Conservation (phyloP, 2,113 vertebrate species). For the Tetraodon nigroviridis region DNA sequence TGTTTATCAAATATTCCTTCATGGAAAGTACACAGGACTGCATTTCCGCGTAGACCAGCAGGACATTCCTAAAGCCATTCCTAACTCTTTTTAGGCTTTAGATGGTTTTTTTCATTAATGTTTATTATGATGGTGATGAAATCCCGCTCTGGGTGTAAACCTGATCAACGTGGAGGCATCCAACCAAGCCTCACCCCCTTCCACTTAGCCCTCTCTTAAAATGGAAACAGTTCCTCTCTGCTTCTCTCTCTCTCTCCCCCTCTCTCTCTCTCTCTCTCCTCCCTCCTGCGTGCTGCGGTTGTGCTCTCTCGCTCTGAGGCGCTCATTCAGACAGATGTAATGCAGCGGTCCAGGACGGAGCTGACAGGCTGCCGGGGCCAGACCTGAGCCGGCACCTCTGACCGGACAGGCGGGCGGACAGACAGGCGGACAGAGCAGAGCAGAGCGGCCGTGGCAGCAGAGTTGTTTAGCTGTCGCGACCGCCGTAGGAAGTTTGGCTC, state of each 20-base stretch:
- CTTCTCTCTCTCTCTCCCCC: slow-evolving; percentile 7
- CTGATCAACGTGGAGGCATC: slow-evolving; percentile 54
- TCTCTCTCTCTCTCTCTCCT: slow-evolving; percentile 30
- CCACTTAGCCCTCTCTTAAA: slow-evolving; percentile 3
- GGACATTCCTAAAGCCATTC: too few species aligned
- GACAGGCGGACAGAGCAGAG: background rate
- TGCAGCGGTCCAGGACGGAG: slow-evolving; percentile 45
- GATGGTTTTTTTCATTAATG: background rate
- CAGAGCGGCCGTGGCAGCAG: background rate
- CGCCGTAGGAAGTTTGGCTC: slow-evolving; percentile 24
- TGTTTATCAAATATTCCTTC: too few species aligned
- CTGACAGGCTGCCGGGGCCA: slow-evolving; percentile 58
- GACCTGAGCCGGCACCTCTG: slow-evolving; percentile 50
- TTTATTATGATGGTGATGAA: slow-evolving; percentile 1
- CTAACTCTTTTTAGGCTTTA: too few species aligned
- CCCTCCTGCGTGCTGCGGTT: slow-evolving; percentile 15
- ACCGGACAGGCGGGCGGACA: slow-evolving; percentile 35
- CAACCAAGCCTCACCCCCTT: slow-evolving; percentile 17
- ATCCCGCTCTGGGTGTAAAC: slow-evolving; percentile 31
- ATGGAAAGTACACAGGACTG: too few species aligned
- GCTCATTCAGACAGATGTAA: slow-evolving; percentile 66
- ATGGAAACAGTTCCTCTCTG: slow-evolving; percentile 38
- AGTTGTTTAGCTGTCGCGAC: slow-evolving; percentile 1
- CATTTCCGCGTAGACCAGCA: too few species aligned
- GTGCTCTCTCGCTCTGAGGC: slow-evolving; percentile 29